These are phyloP conservation scores for Drosophila nigricruria DNA, from an alignment of 2,888 invertebrate species.

Conservation along the genomic window DNA sequence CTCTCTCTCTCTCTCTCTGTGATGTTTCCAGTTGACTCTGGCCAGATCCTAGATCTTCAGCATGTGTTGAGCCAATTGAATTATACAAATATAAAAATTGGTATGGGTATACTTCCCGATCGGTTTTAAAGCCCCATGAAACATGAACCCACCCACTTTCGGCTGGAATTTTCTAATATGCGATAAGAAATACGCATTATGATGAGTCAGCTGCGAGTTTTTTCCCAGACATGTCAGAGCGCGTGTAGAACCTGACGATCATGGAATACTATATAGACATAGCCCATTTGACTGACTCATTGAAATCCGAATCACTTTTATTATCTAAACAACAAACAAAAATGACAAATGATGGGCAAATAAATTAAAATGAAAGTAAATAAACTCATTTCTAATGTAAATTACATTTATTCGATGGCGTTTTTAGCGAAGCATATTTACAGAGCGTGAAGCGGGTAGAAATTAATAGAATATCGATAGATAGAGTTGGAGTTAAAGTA, in stretches of 20 bases:
- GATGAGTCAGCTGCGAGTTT: slow-evolving; percentile 31
- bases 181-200: slow-evolving; percentile 28
- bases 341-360: slow-evolving; percentile 5
- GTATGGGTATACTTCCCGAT: not conserved
- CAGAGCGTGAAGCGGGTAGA: slow-evolving; percentile 32
- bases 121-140: slow-evolving; percentile 1
- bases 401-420: slow-evolving; percentile 75
- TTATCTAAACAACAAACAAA: not conserved
- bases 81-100: not conserved
- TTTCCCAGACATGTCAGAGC: slow-evolving; percentile 2
- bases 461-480: not conserved
- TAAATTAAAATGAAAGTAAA: slow-evolving; percentile 11
- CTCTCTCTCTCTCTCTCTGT: not conserved
- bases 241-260: not conserved
- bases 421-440: slow-evolving; percentile 59
- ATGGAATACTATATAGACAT: slow-evolving; percentile 12
- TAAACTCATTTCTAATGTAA: slow-evolving; percentile 32
- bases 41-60: not conserved
- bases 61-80: not conserved
- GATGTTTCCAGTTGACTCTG: slow-evolving; percentile 23
- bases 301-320: not conserved
- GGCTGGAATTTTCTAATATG: not conserved
- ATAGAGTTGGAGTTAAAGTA: not conserved
- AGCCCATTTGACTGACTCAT: slow-evolving; percentile 34
- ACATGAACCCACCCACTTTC: not conserved